Conservation (phyloP, 2,113 vertebrate species). For the Geothlypis trichas region DNA sequence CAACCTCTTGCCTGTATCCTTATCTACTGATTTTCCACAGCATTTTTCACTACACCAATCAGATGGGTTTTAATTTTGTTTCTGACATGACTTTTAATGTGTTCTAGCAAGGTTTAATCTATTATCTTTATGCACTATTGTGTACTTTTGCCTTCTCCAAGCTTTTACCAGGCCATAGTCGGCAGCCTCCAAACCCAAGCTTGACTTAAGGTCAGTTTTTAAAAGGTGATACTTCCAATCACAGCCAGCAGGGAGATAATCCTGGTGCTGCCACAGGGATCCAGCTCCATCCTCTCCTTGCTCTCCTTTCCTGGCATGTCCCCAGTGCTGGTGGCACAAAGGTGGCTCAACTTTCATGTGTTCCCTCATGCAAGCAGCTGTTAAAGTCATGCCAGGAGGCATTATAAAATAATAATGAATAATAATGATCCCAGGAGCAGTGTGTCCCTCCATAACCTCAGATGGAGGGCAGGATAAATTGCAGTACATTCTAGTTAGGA, state of each 20-base stretch:
- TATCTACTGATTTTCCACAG: neutral
- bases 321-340: neutral
- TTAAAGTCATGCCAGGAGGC: neutral
- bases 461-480: neutral
- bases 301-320: neutral
- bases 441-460: neutral
- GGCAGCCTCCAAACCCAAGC: neutral
- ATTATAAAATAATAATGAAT: constrained; percentile 23
- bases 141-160: neutral
- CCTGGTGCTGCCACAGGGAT: neutral
- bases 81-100: neutral
- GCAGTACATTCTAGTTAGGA: neutral
- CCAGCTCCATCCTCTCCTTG: neutral
- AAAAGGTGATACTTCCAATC: neutral
- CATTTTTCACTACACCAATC: neutral
- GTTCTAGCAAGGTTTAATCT: neutral
- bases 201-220: neutral
- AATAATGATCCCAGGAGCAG: neutral
- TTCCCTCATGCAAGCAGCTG: neutral
- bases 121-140: neutral
- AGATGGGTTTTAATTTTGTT: neutral
- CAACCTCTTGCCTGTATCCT: neutral
- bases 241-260: neutral
- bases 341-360: neutral
- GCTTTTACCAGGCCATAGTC: neutral